A percentile compares a stretch with the other conserved stretches of the same genome.
Evolutionary conservation across 2,113 vertebrate genomes (phyloP).

Genomic region (Gambusia holbrooki): DNA sequence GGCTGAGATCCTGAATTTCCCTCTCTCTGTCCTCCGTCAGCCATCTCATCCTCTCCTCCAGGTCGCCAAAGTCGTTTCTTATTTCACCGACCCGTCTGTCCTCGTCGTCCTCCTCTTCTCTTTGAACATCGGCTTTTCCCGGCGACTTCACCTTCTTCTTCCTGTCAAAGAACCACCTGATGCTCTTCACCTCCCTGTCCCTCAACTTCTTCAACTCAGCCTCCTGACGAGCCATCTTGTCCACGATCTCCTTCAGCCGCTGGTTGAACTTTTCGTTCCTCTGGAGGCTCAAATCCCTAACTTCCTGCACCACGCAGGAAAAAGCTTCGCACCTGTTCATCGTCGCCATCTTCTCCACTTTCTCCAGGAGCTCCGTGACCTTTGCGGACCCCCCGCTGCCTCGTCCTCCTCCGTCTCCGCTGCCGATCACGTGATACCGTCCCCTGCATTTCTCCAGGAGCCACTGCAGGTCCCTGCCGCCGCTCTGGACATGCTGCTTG

Average conservation of each 20-base stretch:
- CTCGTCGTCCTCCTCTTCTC: slow-evolving; percentile 71
- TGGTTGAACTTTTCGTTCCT: slow-evolving; percentile 71
- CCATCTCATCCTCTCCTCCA: slow-evolving; percentile 75
- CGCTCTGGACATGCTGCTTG: slow-evolving; percentile 74
- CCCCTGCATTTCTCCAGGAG: slow-evolving; percentile 74
- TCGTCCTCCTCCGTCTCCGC: slow-evolving; percentile 30
- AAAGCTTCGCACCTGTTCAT: slow-evolving; percentile 77
- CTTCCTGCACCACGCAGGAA: slow-evolving; percentile 70
- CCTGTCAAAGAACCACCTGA: slow-evolving; percentile 75
- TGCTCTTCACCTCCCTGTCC: slow-evolving; percentile 75
- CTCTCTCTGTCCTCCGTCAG: slow-evolving; percentile 76
- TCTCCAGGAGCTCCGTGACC: slow-evolving; percentile 73
- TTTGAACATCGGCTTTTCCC: slow-evolving; percentile 48
- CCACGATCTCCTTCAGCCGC: slow-evolving; percentile 68
- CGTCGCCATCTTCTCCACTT: slow-evolving; percentile 75
- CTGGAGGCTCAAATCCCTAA: slow-evolving; percentile 68
- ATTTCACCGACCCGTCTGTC: slow-evolving; percentile 30
- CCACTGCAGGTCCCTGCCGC: slow-evolving; percentile 70
- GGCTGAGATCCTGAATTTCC: slow-evolving; percentile 73
- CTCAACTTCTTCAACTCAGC: slow-evolving; percentile 72
- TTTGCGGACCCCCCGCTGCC: background rate
- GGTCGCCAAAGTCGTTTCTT: slow-evolving; percentile 60
- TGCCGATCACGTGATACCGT: slow-evolving; percentile 73
- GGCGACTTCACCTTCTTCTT: slow-evolving; percentile 72
- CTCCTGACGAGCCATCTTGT: slow-evolving; percentile 74